phyloP scores from a whole-genome alignment of 1,140 invertebrate genomes.

The Trichonephila inaurata region DNA sequence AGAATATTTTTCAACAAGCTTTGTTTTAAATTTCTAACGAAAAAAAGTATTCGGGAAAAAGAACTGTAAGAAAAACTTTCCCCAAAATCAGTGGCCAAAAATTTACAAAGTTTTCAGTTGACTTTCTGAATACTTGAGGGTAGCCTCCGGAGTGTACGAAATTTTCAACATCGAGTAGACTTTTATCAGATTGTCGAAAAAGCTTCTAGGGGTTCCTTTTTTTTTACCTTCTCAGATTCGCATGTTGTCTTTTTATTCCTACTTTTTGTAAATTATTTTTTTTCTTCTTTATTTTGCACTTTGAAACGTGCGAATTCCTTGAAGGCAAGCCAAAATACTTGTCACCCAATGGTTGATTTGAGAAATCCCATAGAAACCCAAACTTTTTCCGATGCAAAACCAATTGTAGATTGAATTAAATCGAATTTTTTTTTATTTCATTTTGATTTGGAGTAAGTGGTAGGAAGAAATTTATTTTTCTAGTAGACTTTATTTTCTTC shows the following conservation, averaged over 20 bases:
- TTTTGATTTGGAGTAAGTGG: not conserved
- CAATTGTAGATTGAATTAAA: conserved; percentile 10
- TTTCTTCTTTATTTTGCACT: not conserved
- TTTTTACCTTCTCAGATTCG: not conserved
- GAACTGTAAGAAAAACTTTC: not conserved
- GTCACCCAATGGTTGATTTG: conserved; percentile 31
- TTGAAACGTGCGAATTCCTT: not conserved
- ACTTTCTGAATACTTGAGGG: conserved; percentile 29
- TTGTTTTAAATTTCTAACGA: not conserved
- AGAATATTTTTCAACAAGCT: no score
- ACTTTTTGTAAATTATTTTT: not conserved
- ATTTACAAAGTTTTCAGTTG: conserved; percentile 49
- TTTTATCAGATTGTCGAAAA: conserved; percentile 6
- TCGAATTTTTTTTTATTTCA: conserved; percentile 6
- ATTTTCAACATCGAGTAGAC: conserved; percentile 30
- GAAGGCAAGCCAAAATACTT: conserved; percentile 12
- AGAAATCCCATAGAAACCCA: not conserved
- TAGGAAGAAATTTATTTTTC: no score
- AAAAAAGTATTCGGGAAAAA: not conserved
- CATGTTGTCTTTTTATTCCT: not conserved
- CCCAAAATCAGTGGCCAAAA: conserved; percentile 24
- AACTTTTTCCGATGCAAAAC: conserved; percentile 19
- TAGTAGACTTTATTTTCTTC: not conserved
- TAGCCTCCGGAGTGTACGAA: not conserved
- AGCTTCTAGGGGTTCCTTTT: not conserved